Evolutionary conservation across 2,797 vertebrate species (phyloP).

Genomic region (Sebastes dallii): DNA sequence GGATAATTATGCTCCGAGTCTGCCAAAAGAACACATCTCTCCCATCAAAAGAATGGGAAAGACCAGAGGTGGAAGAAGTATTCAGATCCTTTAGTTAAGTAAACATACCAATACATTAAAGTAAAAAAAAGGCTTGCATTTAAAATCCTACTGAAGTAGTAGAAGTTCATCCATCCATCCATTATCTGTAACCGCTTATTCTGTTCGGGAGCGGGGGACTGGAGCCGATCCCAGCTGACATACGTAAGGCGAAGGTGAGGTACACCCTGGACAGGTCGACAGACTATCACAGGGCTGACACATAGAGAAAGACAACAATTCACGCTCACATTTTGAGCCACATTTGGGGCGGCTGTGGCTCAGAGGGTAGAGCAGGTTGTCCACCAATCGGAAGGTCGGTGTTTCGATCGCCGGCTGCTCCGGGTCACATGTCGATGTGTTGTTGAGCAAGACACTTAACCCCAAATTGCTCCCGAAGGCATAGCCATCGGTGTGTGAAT

Average conservation of each 20-base stretch:
- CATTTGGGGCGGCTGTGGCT: no score
- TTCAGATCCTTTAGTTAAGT: background rate
- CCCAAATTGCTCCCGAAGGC: no score
- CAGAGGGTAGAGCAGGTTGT: no score
- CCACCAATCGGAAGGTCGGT: no score
- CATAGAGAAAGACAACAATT: background rate
- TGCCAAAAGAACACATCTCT: slow-evolving; percentile 28
- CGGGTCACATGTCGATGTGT: no score
- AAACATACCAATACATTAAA: background rate
- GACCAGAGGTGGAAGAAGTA: background rate
- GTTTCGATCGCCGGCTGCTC: no score
- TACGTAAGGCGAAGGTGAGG: background rate
- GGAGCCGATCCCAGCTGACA: background rate
- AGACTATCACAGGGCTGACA: background rate
- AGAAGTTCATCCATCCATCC: background rate
- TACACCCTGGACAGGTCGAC: background rate
- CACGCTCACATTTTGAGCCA: no score
- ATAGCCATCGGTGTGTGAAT: no score
- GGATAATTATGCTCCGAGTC: slow-evolving; percentile 37
- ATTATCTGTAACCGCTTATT: background rate
- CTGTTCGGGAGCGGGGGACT: background rate
- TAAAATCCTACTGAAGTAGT: background rate
- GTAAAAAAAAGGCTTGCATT: background rate
- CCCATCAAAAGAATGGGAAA: slow-evolving; percentile 23
- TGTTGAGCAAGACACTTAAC: no score